Base-by-base conservation (phyloP, 2,888 invertebrate species). In the Platynereis dumerilii region DNA sequence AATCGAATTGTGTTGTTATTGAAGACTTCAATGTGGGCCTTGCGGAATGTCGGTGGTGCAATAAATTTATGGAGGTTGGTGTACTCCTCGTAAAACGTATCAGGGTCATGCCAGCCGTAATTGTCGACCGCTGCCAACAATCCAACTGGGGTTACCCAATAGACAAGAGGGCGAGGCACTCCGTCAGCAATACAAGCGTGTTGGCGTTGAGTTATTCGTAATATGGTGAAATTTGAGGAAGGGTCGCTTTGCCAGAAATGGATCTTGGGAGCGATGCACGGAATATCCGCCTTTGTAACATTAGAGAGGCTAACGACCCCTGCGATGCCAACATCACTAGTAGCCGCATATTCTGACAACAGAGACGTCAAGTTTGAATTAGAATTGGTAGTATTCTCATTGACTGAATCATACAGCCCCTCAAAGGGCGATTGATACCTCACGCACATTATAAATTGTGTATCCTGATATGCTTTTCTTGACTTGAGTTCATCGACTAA, bases 141-240 rank as follows among this genome's bases (percentile, higher is more conserved):
- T 27, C 62, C 66, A 3, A n/a, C 28, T 26, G 66, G 66, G 28
- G 66, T 66, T 17, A 65, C 48, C 68, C 68, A 68, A 60, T 66
- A 66, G 17, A 66, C 26, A 10, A 60, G 60, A 2, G 68, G 68
- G 0, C 20, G 12, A 1, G 68, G 68, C 22, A 7, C 45, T 17
- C 68, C 68, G 5, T 58, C 28, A 26, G 58, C 63, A 39, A 60
- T 66, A 58, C 68, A 68, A 17, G 39, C 12, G 1, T 66, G 58
- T n/a, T 60, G 39, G 28, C 26, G 34, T 7, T 53, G 54, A 17
- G 61, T n/a, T 10, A 60, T 28, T 26, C 55, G 22, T 2, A 56
- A 52, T 17, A 65, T 24, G 7, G 26, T 27, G 7, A 20, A 12
- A 24, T 60, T 28, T 24, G 17, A 12, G 27, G 56, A 17, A 3